Evolutionary conservation across 2,113 vertebrate genomes (phyloP).

Genomic region (Oryzias woworae): DNA sequence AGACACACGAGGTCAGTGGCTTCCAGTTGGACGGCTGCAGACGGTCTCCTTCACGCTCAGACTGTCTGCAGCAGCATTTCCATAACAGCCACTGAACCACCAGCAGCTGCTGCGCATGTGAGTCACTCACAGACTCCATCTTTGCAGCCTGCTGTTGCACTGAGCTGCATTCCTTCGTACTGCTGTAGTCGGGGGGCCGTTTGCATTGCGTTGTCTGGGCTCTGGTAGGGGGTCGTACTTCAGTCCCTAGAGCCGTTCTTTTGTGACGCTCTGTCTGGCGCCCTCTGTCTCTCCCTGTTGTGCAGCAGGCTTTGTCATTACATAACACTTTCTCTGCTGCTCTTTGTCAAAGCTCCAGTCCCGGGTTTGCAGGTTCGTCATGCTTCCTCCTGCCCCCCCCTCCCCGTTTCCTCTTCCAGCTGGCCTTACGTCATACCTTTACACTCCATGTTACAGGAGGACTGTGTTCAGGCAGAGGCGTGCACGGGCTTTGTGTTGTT

Average conservation of each 20-base stretch:
- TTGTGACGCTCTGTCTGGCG: slow-evolving; percentile 52
- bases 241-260: slow-evolving; percentile 41
- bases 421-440: too few species aligned
- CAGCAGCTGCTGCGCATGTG: too few species aligned
- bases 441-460: too few species aligned
- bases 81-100: too few species aligned
- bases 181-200: slow-evolving; percentile 39
- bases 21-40: too few species aligned
- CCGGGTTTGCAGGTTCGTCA: slow-evolving; percentile 61
- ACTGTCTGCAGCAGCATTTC: too few species aligned
- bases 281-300: slow-evolving; percentile 26
- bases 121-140: too few species aligned
- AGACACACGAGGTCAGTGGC: too few species aligned
- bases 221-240: slow-evolving; percentile 52
- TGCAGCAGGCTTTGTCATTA: slow-evolving; percentile 71
- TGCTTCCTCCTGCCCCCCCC: slow-evolving; percentile 61
- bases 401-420: neutral
- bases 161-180: neutral
- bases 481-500: too few species aligned
- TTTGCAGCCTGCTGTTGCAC: too few species aligned
- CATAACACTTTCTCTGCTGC: slow-evolving; percentile 60
- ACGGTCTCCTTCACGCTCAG: too few species aligned
- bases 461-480: too few species aligned
- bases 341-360: slow-evolving; percentile 21
- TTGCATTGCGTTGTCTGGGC: slow-evolving; percentile 2